phyloP scores from a whole-genome alignment of 92 coral and sea anemone species.

The Epizoanthus scotinus region DNA sequence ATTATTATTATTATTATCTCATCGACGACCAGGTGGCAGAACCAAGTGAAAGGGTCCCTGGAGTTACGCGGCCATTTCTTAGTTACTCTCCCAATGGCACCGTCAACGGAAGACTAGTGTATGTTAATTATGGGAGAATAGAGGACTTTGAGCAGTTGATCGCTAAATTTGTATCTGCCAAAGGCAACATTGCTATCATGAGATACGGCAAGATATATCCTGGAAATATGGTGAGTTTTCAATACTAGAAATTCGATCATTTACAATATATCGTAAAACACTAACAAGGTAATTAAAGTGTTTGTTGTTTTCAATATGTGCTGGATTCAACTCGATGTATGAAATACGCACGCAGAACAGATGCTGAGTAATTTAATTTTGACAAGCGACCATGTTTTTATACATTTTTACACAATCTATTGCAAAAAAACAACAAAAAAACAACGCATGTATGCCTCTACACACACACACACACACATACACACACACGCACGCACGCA shows the following conservation, averaged over 20 bases:
- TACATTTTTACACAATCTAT: too few species aligned
- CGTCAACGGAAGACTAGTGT: constrained; percentile 32
- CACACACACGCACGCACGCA: too few species aligned
- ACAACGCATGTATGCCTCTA: too few species aligned
- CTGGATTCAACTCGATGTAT: not conserved
- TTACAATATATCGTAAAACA: not conserved
- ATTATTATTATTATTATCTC: not conserved
- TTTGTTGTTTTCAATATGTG: not conserved
- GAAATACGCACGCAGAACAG: too few species aligned
- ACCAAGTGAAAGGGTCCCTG: constrained; percentile 30
- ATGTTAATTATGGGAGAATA: constrained; percentile 46
- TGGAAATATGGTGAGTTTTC: constrained; percentile 44
- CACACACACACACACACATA: too few species aligned
- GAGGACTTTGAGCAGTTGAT: constrained; percentile 37
- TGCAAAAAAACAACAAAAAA: too few species aligned
- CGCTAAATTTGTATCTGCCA: not conserved
- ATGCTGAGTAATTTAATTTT: too few species aligned
- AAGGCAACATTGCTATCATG: constrained; percentile 41
- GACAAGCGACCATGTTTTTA: too few species aligned
- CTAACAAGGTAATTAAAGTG: not conserved
- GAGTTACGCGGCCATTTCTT: constrained; percentile 35
- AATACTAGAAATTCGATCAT: not conserved
- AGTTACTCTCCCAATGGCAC: constrained; percentile 44
- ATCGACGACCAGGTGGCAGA: constrained; percentile 21
- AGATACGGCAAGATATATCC: constrained; percentile 51